Evolutionary conservation across 1,140 invertebrate genomes (phyloP), one percentile per base, ranked within the genome.

Genomic region (Temnothorax curvispinosus): DNA sequence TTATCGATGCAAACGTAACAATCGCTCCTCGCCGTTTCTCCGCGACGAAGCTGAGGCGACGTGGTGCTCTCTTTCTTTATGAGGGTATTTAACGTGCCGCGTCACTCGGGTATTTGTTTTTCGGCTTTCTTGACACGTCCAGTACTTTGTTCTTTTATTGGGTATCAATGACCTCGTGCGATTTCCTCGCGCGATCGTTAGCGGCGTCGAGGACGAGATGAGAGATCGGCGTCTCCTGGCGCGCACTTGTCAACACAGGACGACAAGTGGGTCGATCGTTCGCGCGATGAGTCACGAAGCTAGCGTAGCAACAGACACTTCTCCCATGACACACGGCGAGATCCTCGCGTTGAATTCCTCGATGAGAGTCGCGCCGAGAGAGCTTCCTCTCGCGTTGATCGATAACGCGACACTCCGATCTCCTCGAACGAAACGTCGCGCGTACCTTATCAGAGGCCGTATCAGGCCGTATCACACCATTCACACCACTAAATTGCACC

Each of bases 201-300:
- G 21, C 3, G 13, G 18, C 2, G 41, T 44, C 41, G 47, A 47
- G 47, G 47, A 7, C 2, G 47, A 47, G 2, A 11, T 1, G 47
- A n/a, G 8, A 3, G 38, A 81, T 80, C 54, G 1, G 54, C 71
- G 67, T 81, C 58, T 27, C 3, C 47, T 27, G 1, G 4, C 60
- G 11, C 32, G 18, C 75, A 32, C 38, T 56, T 89, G 88, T 89
- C 88, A 89, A 82, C 56, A 38, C 52, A 8, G 38, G 27, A 60
- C 38, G 81, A 86, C 64, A n/a, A 72, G 6, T 62, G 77, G 50
- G 62, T 75, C 44, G 38, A 88, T 82, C 13, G 27, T 15, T 56
- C 8, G 18, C 50, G 35, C 62, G 52, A 77, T 89, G 88, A 89
- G 32, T 90, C 88, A 90, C 58, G 44, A 58, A 15, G 15, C 56